phyloP scores from a whole-genome alignment of 2,888 invertebrate genomes.

The Drosophila picticornis region DNA sequence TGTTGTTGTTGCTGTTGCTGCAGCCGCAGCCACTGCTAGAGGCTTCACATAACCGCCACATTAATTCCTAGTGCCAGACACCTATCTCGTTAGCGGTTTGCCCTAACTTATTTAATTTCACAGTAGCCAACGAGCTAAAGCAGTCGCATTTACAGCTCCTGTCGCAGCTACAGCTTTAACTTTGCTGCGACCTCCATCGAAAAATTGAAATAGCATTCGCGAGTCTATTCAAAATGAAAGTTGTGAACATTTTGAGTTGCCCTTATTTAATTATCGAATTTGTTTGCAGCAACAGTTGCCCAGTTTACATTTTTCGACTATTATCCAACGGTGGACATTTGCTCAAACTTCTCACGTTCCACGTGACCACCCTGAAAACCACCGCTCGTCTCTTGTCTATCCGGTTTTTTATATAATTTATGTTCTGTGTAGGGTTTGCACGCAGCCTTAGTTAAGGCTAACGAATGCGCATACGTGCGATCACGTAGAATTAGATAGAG shows the following conservation, averaged over 20 bases:
- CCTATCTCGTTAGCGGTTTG: constrained; percentile 80
- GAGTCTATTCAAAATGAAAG: constrained; percentile 60
- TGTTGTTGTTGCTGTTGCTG: constrained; percentile 19
- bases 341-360: constrained; percentile 63
- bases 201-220: constrained; percentile 52
- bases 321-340: constrained; percentile 36
- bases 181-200: background rate
- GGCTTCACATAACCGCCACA: constrained; percentile 74
- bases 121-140: constrained; percentile 17
- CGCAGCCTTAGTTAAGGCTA: constrained; percentile 70
- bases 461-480: constrained; percentile 76
- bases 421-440: constrained; percentile 69
- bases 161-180: constrained; percentile 14
- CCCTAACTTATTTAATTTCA: constrained; percentile 77
- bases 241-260: constrained; percentile 53
- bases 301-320: constrained; percentile 12
- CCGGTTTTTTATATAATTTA: constrained; percentile 69
- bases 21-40: constrained; percentile 33
- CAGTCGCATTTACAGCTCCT: background rate
- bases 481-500: constrained; percentile 72
- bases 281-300: constrained; percentile 65
- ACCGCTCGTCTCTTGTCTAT: too few species aligned
- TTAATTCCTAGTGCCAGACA: constrained; percentile 81
- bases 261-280: constrained; percentile 75
- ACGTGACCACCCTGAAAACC: constrained; percentile 34